These are phyloP conservation scores for Cerceris ruficornis DNA, from an alignment of 2,888 invertebrate species.

Conservation along the genomic window DNA sequence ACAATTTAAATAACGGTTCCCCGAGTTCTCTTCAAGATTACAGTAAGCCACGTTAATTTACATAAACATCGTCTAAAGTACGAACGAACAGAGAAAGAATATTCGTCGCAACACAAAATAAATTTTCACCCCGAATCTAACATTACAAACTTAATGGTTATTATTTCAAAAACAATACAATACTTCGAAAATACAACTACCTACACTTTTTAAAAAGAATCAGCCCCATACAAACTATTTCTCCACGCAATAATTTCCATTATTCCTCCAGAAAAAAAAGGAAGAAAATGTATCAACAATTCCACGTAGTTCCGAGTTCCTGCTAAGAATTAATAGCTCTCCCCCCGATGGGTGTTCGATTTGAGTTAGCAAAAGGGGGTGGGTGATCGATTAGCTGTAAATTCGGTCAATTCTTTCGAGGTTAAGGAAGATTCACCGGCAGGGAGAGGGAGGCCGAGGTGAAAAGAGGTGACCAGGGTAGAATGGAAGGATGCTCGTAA, in stretches of 20 bases:
- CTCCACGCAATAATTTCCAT: not conserved
- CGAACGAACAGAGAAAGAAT: no score
- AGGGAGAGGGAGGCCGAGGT: conserved; percentile 14
- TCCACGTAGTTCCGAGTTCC: conserved; percentile 1
- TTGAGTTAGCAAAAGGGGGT: not conserved
- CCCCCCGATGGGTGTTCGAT: conserved; percentile 16
- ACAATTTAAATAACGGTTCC: conserved; percentile 36
- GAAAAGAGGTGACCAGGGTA: conserved; percentile 50
- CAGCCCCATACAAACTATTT: not conserved
- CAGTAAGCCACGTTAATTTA: not conserved
- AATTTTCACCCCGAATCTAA: no score
- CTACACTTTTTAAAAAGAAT: not conserved
- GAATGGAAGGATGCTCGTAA: conserved; percentile 67
- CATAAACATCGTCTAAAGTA: not conserved
- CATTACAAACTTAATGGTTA: no score
- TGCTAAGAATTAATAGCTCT: conserved; percentile 10
- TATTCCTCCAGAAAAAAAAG: not conserved
- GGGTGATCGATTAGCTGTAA: conserved; percentile 42
- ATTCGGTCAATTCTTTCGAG: conserved; percentile 51
- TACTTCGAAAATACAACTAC: no score
- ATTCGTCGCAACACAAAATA: no score
- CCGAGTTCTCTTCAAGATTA: not conserved
- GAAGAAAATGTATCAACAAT: not conserved
- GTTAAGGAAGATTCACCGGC: conserved; percentile 44
- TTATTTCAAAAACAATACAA: no score